Conservation (phyloP, 2,113 vertebrate genomes). For the Podiceps cristatus region DNA sequence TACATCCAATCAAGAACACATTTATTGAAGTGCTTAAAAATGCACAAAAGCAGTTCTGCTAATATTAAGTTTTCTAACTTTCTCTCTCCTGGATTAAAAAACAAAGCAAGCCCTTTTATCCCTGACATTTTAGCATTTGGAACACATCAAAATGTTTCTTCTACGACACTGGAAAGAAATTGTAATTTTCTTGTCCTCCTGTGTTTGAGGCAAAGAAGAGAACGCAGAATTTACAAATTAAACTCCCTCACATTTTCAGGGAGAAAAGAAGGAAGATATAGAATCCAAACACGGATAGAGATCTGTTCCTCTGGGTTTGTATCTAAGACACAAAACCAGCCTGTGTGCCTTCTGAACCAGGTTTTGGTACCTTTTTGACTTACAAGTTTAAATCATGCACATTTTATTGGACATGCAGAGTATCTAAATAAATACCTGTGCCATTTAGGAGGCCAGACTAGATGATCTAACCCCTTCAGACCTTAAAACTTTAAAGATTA, state of each 20-base stretch:
- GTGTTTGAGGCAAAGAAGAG: not conserved
- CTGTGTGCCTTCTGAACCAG: not conserved
- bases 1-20: constrained; percentile 57
- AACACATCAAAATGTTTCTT: constrained; percentile 43
- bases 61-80: constrained; percentile 55
- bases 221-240: not conserved
- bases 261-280: not conserved
- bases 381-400: not conserved
- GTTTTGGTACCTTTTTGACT: not conserved
- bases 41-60: constrained; percentile 19
- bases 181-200: constrained; percentile 1
- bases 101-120: constrained; percentile 46
- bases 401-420: not conserved
- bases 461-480: not conserved
- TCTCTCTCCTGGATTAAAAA: constrained; percentile 41
- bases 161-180: not conserved
- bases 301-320: not conserved
- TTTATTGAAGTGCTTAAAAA: constrained; percentile 57
- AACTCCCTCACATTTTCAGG: not conserved
- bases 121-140: constrained; percentile 41
- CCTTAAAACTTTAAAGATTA: not conserved
- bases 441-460: not conserved
- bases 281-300: not conserved
- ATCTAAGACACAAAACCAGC: not conserved
- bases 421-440: not conserved